Percentiles rank a stretch among this genome's conserved stretches.
Evolutionary conservation across 2,797 vertebrate genomes (phyloP).

Genomic region (Lepilemur septentrionalis): DNA sequence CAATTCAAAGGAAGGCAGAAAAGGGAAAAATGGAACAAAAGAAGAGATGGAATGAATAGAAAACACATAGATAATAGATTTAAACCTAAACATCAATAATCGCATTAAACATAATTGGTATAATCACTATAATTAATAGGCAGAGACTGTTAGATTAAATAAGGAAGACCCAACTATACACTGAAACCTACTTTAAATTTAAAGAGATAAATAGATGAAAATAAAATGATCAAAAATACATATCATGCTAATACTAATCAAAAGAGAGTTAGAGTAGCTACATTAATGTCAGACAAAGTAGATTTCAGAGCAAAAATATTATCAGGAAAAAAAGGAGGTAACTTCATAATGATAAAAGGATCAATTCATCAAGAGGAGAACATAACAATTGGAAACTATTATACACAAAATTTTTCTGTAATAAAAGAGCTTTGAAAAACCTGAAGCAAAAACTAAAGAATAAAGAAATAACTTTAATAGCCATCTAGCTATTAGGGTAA

Average conservation of each 20-base stretch:
- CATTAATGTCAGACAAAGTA: not conserved
- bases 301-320: not conserved
- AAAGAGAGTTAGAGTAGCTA: not conserved
- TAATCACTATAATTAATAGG: not conserved
- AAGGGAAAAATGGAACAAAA: not conserved
- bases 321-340: not conserved
- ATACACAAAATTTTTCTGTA: not conserved
- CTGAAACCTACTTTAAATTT: constrained; percentile 35
- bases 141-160: not conserved
- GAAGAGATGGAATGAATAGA: not conserved
- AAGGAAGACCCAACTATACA: not conserved
- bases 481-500: not conserved
- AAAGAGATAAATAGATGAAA: constrained; percentile 24
- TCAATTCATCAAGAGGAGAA: not conserved
- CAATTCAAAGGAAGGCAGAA: not conserved
- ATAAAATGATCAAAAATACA: not conserved
- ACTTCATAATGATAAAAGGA: not conserved
- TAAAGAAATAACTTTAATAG: not conserved
- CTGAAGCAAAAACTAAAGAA: constrained; percentile 29
- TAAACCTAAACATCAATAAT: not conserved
- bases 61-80: not conserved
- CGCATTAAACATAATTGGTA: not conserved
- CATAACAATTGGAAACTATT: not conserved
- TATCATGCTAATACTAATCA: not conserved
- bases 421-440: not conserved